These are phyloP conservation scores for Hipposideros larvatus DNA, from an alignment of 2,797 vertebrate genomes.

Conservation along the genomic window DNA sequence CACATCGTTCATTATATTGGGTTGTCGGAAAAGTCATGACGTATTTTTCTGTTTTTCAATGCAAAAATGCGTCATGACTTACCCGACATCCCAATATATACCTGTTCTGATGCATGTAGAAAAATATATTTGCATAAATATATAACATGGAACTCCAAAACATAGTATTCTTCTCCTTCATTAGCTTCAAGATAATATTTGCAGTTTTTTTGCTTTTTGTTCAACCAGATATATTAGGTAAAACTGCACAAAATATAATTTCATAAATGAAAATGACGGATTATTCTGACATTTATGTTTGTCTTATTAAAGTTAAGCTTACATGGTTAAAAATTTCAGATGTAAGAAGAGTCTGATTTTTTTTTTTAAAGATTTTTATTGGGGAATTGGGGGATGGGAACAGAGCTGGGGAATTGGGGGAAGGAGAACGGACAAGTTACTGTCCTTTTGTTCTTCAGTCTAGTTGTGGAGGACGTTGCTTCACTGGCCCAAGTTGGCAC, in stretches of 20 bases:
- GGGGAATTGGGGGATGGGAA: too few species aligned
- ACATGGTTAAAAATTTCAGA: not conserved
- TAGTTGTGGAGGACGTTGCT: too few species aligned
- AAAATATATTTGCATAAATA: not conserved
- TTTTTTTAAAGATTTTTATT: not conserved
- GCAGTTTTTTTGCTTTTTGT: not conserved
- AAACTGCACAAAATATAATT: not conserved
- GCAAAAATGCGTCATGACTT: too few species aligned
- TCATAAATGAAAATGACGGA: not conserved
- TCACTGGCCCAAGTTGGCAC: too few species aligned
- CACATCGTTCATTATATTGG: fast-evolving
- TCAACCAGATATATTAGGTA: not conserved
- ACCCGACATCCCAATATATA: not conserved
- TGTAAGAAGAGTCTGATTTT: not conserved
- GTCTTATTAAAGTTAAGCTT: not conserved
- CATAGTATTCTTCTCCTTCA: not conserved
- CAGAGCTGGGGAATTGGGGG: too few species aligned
- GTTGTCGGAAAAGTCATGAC: too few species aligned
- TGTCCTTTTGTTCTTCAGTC: too few species aligned
- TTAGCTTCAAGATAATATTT: not conserved
- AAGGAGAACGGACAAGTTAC: too few species aligned
- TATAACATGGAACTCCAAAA: not conserved
- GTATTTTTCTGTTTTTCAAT: too few species aligned
- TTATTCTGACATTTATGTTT: not conserved
- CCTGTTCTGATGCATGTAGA: not conserved